Evolutionary conservation across 2,113 vertebrate genomes (phyloP).

Genomic region (Corydoras sp.): DNA sequence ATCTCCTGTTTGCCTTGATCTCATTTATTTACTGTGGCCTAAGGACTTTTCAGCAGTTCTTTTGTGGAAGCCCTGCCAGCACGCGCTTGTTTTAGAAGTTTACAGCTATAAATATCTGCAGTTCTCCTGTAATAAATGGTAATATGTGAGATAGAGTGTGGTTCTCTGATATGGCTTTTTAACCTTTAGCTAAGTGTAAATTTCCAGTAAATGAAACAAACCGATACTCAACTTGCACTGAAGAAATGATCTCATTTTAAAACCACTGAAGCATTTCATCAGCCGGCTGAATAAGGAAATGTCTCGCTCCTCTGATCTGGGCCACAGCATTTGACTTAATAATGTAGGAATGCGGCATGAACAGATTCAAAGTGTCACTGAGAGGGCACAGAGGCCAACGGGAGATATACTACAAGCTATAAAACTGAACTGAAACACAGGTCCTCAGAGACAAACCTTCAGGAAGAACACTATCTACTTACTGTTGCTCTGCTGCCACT

Average conservation of each 20-base stretch:
- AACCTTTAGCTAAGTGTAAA: background rate
- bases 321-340: background rate
- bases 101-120: background rate
- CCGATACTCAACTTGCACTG: too few relatives aligned
- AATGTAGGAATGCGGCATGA: too few relatives aligned
- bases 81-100: slow-evolving; percentile 12
- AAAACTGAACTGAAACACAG: too few relatives aligned
- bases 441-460: too few relatives aligned
- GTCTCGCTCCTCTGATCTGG: background rate
- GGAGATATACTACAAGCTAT: too few relatives aligned
- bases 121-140: background rate
- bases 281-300: background rate
- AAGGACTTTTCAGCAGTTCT: slow-evolving; percentile 7
- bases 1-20: slow-evolving; percentile 21
- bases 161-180: too few relatives aligned
- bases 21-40: slow-evolving; percentile 17
- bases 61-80: slow-evolving; percentile 7
- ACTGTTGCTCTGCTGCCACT: too few relatives aligned
- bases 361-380: too few relatives aligned
- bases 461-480: too few relatives aligned
- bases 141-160: too few relatives aligned
- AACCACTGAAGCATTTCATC: background rate
- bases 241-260: background rate
- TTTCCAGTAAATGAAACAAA: background rate
- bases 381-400: too few relatives aligned